phyloP scores from a whole-genome alignment of 1,140 invertebrate genomes.

The Caenorhabditis latens region DNA sequence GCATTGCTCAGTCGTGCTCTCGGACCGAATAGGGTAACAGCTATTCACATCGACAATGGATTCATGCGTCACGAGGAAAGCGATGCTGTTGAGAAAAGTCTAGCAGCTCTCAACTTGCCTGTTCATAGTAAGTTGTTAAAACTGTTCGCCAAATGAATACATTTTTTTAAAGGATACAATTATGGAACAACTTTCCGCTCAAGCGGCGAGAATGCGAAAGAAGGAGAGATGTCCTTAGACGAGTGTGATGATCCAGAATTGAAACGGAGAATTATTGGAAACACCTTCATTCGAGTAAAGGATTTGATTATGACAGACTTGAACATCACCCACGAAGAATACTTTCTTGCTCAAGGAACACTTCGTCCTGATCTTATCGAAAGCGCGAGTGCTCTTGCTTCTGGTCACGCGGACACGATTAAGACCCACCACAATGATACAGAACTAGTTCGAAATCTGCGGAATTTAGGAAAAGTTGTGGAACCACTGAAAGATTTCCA shows the following conservation, averaged over 20 bases:
- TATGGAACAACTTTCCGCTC: conserved; percentile 72
- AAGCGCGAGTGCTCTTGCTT: conserved; percentile 90
- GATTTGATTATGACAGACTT: conserved; percentile 72
- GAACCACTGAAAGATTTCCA: conserved; percentile 99
- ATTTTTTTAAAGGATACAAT: conserved; percentile 68
- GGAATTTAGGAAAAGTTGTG: conserved; percentile 88
- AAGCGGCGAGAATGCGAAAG: conserved; percentile 54
- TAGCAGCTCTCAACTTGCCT: conserved; percentile 88
- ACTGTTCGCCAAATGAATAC: not conserved
- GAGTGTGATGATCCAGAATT: conserved; percentile 91
- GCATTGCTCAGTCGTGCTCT: conserved; percentile 91
- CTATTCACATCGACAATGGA: conserved; percentile 97
- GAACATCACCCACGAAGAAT: conserved; percentile 70
- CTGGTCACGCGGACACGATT: conserved; percentile 89
- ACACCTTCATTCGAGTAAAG: conserved; percentile 88
- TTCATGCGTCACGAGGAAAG: conserved; percentile 94
- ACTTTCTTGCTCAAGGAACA: conserved; percentile 80
- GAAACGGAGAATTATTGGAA: conserved; percentile 97
- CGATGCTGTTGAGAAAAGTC: conserved; percentile 87
- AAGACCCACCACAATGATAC: conserved; percentile 99
- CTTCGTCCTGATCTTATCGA: conserved; percentile 97
- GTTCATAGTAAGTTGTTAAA: conserved; percentile 78
- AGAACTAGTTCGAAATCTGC: conserved; percentile 89
- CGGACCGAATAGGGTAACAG: conserved; percentile 88
- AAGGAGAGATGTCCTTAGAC: conserved; percentile 83